phyloP scores from a whole-genome alignment of 1,140 invertebrate species.

The Atta colombica region DNA sequence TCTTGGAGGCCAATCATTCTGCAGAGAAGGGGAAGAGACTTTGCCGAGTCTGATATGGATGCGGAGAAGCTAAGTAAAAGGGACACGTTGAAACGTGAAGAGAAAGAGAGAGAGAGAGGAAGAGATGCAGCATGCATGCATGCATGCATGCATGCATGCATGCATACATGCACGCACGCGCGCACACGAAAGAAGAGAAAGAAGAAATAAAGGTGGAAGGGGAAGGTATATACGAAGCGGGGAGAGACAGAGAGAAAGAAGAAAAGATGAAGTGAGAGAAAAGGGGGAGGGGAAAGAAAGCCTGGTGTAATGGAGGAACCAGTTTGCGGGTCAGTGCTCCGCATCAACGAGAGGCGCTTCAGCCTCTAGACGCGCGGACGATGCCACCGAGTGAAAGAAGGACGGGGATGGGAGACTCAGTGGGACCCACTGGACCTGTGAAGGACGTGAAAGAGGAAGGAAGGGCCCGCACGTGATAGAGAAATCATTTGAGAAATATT shows the following conservation, averaged over 20 bases:
- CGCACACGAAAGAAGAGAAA: conserved; percentile 8
- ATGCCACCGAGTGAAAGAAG: conserved; percentile 76
- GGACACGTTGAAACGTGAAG: conserved; percentile 33
- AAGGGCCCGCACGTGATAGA: conserved; percentile 57
- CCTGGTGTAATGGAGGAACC: conserved; percentile 79
- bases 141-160: background rate
- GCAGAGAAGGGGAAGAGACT: conserved; percentile 54
- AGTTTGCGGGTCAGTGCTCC: conserved; percentile 79
- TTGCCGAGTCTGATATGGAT: conserved; percentile 67
- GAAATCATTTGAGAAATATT: conserved; percentile 26
- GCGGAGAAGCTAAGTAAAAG: conserved; percentile 71
- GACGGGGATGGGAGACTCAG: conserved; percentile 66
- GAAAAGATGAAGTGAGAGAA: conserved; percentile 55
- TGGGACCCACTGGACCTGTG: conserved; percentile 26
- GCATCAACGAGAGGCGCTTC: conserved; percentile 76
- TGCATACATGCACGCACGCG: background rate
- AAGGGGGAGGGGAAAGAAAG: conserved; percentile 72
- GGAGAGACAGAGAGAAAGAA: conserved; percentile 42
- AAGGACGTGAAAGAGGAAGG: conserved; percentile 65
- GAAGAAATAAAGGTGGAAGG: conserved; percentile 42
- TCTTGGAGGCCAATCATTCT: conserved; percentile 62
- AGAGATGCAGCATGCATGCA: conserved; percentile 1
- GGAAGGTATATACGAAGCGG: background rate
- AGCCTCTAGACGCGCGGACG: conserved; percentile 74
- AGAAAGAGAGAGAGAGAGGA: background rate